Conservation (phyloP, 2,113 vertebrate genomes). For the Grammomys surdaster region DNA sequence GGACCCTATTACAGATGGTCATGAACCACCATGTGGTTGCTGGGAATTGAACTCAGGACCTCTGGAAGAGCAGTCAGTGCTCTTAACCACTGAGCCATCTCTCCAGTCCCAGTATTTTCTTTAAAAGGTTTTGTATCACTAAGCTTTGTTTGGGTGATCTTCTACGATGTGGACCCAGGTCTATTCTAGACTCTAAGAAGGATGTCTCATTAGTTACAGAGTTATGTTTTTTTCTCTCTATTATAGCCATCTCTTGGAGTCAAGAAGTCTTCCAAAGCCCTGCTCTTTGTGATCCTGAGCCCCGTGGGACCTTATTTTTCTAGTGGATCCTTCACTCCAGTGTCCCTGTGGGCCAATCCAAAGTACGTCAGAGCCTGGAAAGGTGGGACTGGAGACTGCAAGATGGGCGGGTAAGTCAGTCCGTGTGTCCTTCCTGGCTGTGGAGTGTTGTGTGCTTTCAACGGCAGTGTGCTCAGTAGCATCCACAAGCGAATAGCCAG, state of each 20-base stretch:
- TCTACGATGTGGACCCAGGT: background rate
- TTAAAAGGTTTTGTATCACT: background rate
- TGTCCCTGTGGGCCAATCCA: slow-evolving; percentile 94
- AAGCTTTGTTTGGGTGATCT: background rate
- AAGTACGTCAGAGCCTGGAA: slow-evolving; percentile 94
- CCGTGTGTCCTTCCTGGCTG: background rate
- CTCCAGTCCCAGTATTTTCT: background rate
- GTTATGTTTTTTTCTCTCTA: background rate
- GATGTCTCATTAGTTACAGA: background rate
- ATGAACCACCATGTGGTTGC: too few species aligned
- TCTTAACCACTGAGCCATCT: too few species aligned
- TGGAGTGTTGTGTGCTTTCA: background rate
- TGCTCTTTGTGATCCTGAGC: slow-evolving; percentile 92
- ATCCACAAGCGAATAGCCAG: background rate
- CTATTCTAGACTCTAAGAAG: background rate
- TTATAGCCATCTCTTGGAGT: slow-evolving; percentile 91
- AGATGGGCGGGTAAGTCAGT: slow-evolving; percentile 92
- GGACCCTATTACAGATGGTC: too few species aligned
- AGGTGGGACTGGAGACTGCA: slow-evolving; percentile 95
- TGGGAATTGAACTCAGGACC: too few species aligned
- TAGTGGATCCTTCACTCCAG: slow-evolving; percentile 85
- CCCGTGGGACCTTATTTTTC: slow-evolving; percentile 94
- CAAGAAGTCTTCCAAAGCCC: slow-evolving; percentile 89
- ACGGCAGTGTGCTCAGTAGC: rapidly evolving
- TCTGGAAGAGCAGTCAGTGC: too few species aligned